Base-by-base conservation (phyloP, 2,113 vertebrate genomes). In the Esox niger region DNA sequence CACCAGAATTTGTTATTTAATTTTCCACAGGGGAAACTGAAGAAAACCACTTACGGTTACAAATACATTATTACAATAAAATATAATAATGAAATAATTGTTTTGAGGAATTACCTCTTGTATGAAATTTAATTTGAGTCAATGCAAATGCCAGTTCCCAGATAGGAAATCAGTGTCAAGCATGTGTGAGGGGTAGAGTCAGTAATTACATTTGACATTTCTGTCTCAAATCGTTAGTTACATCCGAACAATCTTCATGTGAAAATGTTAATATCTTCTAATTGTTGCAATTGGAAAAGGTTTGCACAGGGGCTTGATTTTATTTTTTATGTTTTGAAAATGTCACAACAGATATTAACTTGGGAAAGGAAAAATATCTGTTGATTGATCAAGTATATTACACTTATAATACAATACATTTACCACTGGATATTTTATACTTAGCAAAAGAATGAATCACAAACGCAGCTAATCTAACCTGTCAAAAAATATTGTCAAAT, bases 131-230 rank as follows among this genome's bases (percentile, higher is more conserved):
- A 69, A 79, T 77, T 66, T 64, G 33, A 63, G 70, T 61, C 23
- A 3, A 11, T 47, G 66, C 64, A 83, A 87, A 87, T 86, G 82
- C 74, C 81, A 85, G 64, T 71, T 63, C 62, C 68, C 47, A 70
- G 32, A 21, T 2, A 63, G 62, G 55, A 66, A 1, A 27, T 47
- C n/a, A 25, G 68, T 62, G 59, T n/a, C 27, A 27, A 33, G 71
- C n/a, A 71, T 70, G 75, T 52, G 57, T 49, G 47, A 52, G 47
- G 25, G 35, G 52, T 63, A 61, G 54, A 74, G 76, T 69, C 56
- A 52, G 70, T 75, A 69, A 89, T 90, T 82, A 79, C 54, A 52
- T 13, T 68, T 90, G 89, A 89, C 88, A 92, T 91, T 92, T 91
- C 73, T 59, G 71, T 81, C 61, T 65, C 35, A 66, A 78, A 82